Base-by-base conservation (phyloP, 2,888 invertebrate genomes). In the Odontocolon sp. region DNA sequence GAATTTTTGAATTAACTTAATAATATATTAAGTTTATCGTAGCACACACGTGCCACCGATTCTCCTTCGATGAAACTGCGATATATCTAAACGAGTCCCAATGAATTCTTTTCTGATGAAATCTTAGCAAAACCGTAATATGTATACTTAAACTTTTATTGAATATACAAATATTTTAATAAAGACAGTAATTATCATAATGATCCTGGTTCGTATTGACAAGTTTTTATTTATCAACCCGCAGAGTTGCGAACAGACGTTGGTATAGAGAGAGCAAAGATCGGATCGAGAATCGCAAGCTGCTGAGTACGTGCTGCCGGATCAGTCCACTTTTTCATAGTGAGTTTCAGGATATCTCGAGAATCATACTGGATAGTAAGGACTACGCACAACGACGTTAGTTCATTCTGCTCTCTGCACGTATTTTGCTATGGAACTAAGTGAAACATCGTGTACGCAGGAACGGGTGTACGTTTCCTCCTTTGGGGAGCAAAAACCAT, bases 391-490 rank as follows among this genome's bases (percentile, higher is more conserved):
- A 59, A 63, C 67, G 47, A n/a, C n/a, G n/a, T n/a, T n/a, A n/a
- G n/a, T n/a, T n/a, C n/a, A n/a, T n/a, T n/a, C 63, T 31, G 59
- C 61, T 47, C 56, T 50, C 56, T 26, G 18, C 59, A 42, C 63
- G 67, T 36, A 57, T 71, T 67, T 77, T 68, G 56, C 76, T 68
- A 68, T n/a, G n/a, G 67, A 71, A 67, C 33, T 76, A 71, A 77
- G 76, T 77, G 76, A 77, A 77, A 77, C 71, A 71, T 77, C 76
- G 76, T 57, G 76, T 77, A 57, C 67, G 14, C 16, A 57, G 50
- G 67, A 67, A 63, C 63, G 67, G 63, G 61, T 50, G 21, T 59
- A 69, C 56, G 68, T 69, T 74, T 74, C 56, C 74, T 63, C 63
- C 47, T 70, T 66, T 42, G 33, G 45, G 52, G 8, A 36, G 68